Base-by-base conservation (phyloP, 2,888 invertebrate species). In the Lapara coniferarum region DNA sequence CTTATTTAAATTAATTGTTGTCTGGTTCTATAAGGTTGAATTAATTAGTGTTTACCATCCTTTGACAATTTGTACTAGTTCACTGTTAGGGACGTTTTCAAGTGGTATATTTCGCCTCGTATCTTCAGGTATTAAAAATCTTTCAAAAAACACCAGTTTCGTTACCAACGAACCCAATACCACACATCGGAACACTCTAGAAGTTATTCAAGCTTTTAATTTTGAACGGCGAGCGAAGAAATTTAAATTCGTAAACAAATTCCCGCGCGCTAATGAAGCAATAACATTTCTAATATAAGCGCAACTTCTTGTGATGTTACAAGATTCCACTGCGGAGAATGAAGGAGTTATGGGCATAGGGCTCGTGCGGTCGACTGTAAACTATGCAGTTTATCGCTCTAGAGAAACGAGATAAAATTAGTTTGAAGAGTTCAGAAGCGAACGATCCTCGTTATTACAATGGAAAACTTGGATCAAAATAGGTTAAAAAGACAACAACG, bases 401-500 rank as follows among this genome's bases (percentile, higher is more conserved):
- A 68, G 51, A 58, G 68, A 58, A 68, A 19, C 12, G 67, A 49
- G 67, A n/a, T 58, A 68, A 51, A 68, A 68, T 63, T 63, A 63
- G 63, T 63, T 63, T 19, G 16, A 7, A 49, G 49, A 13, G 25
- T 56, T 56, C 56, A 56, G 56, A 56, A 59, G 44, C 16, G 44
- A 59, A 44, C 30, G 44, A 19, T 19, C 19, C 8, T 12, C 37
- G 12, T 46, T 63, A 63, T 63, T 63, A 46, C 12, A 46, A 46
- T 46, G 12, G 46, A 46, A 63, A 19, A 63, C 5, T 37, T 46
- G n/a, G 44, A 59, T 16, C 5, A 37, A n/a, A 46, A 63, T 44
- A 44, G 10, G 46, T 46, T 10, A 14, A 10, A 58, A 16, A 63
- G 37, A 19, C 56, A 56, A 56, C 56, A 13, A 8, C 37, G 37